Evolutionary conservation across 2,797 vertebrate genomes (phyloP), one percentile per base, ranked within the genome.

Genomic region (Microcaecilia unicolor): DNA sequence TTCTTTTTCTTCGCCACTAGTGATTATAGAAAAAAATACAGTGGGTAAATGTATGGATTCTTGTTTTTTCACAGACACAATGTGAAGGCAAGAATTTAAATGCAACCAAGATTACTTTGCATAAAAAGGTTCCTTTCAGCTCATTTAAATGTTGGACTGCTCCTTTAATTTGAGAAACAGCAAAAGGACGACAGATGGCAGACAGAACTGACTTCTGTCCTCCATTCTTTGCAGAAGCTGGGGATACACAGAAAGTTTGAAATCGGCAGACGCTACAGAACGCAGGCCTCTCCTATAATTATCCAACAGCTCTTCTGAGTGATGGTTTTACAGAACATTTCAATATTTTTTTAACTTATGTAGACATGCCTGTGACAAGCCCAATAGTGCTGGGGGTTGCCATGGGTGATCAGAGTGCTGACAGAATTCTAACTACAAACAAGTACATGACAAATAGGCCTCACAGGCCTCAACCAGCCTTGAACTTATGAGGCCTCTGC

Each of bases 391-490:
- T 76, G 51, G 44, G 55, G 68, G 84, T 83, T 86, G 70, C 80
- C 67, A 84, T 64, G 81, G 83, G 80, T 82, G 83, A 88, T 64
- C 74, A 68, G 44, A 80, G 77, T 61, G 58, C 76, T 76, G 72
- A 82, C 67, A 74, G 79, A 79, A 72, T 60, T 72, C 83, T 70
- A 64, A 59, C 76, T 77, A 81, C 82, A 87, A 88, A 85, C 71
- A 72, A 89, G 80, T 78, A 78, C 78, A 85, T 89, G 85, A 88
- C 80, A 83, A 85, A 91, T 88, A 84, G 86, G 72, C 80, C 81
- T n/a, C 72, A 65, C 78, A 80, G 76, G 80, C 82, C 83, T 85
- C 73, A 63, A 57, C 70, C 72, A 74, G 74, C 76, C 75, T 64
- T 79, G 80, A 87, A 89, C 85, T 81, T 81, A 64, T 30, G 57